Evolutionary conservation across 1,140 invertebrate genomes (phyloP).

Genomic region (Pseudomyrmex sp.): DNA sequence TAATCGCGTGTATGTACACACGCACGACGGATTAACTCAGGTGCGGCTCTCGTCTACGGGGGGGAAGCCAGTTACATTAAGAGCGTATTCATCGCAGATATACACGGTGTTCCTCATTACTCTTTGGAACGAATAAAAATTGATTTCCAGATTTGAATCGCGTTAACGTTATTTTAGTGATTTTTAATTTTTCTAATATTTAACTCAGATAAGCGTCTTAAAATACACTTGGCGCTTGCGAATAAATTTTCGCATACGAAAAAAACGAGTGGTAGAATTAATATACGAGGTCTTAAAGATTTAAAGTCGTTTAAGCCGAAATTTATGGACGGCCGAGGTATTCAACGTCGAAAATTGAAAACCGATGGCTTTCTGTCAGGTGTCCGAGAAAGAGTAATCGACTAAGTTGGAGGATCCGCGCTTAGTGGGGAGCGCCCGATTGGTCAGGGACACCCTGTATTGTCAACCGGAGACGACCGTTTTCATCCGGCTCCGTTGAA

Average conservation of each 20-base stretch:
- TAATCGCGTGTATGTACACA: constrained; percentile 43
- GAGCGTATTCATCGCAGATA: constrained; percentile 67
- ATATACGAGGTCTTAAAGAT: not conserved
- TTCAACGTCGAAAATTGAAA: constrained; percentile 53
- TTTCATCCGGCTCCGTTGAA: constrained; percentile 69
- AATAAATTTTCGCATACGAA: not conserved
- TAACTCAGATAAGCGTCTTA: not conserved
- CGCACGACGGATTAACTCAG: constrained; percentile 55
- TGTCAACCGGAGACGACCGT: constrained; percentile 67
- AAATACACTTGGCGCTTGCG: not conserved
- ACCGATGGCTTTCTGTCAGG: constrained; percentile 15
- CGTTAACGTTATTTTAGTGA: too few species aligned
- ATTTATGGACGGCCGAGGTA: constrained; percentile 17
- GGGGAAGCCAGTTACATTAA: constrained; percentile 66
- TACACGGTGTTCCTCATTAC: constrained; percentile 43
- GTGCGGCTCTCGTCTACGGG: constrained; percentile 39
- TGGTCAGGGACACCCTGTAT: constrained; percentile 62
- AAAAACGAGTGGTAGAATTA: not conserved
- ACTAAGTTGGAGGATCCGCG: constrained; percentile 27
- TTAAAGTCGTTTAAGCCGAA: not conserved
- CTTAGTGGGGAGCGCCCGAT: constrained; percentile 1
- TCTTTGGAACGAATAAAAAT: constrained; percentile 8
- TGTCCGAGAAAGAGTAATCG: constrained; percentile 42
- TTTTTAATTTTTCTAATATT: not conserved
- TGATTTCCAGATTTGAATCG: not conserved